Base-by-base conservation (phyloP, 2,888 invertebrate genomes). In the Drosophila pegasa region DNA sequence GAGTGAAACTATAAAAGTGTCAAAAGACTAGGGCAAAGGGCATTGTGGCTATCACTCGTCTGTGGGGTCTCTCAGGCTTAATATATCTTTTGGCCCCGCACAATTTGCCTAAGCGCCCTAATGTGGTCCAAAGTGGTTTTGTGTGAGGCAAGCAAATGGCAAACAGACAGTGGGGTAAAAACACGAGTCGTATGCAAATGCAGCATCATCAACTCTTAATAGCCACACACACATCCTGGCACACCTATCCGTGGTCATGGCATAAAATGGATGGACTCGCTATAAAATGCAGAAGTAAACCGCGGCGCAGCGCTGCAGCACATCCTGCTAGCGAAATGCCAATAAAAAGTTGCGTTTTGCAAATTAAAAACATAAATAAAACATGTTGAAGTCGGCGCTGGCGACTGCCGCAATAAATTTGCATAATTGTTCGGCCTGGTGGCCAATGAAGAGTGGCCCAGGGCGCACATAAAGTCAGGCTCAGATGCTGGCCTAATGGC, bases 1-100 rank as follows among this genome's bases (percentile, higher is more conserved):
- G 76, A 79, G 56, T 55, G 89, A 89, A 89, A 86, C 87, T 82
- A 84, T 88, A 88, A 83, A 88, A 87, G 89, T 88, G 87, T 80
- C 75, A 80, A 84, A 79, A 77, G 79, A 75, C 58, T 69, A 71
- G 59, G 31, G 27, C 47, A 62, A 41, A 50, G 33, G 29, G 62
- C 59, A 50, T 48, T 60, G 20, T 43, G 43, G 37, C 61, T n/a
- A 57, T 62, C 52, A 41, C 47, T 67, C 55, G 43, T 20, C 63
- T 33, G 41, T 47, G 41, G 56, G 75, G 59, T 31, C 67, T 56
- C 61, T 62, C 52, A 35, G n/a, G 40, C 51, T 45, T 2, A 61
- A 54, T 64, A 54, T 64, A 37, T 60, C 33, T 58, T 43, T 40
- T 47, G 20, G 51, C 38, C 27, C 25, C 45, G 20, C 35, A 56